Evolutionary conservation across 2,888 invertebrate species (phyloP).

Genomic region (Drosophila peninsularis): DNA sequence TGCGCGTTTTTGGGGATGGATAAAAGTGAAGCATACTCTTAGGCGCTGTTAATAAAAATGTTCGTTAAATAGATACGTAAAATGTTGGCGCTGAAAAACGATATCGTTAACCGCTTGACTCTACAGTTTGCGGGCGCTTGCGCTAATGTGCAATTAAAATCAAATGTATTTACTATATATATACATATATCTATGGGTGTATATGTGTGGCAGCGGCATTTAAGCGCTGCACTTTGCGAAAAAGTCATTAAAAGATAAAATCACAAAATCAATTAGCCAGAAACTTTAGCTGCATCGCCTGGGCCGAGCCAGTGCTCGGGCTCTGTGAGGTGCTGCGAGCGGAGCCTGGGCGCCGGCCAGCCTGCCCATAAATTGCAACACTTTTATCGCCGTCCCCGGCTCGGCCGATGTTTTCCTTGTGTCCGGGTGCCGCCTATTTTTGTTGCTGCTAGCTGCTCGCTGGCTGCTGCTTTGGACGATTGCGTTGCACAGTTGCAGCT

Average conservation of each 20-base stretch:
- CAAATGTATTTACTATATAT: constrained; percentile 34
- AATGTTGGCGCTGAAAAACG: neutral
- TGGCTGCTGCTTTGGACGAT: constrained; percentile 55
- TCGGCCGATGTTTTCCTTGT: constrained; percentile 56
- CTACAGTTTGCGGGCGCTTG: constrained; percentile 11
- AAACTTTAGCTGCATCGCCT: constrained; percentile 66
- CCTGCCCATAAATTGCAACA: constrained; percentile 79
- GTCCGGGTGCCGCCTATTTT: constrained; percentile 72
- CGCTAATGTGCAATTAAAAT: constrained; percentile 58
- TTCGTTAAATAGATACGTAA: neutral
- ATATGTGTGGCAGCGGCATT: constrained; percentile 21
- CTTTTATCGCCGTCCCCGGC: constrained; percentile 69
- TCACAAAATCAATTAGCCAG: constrained; percentile 81
- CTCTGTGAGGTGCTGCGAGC: constrained; percentile 22
- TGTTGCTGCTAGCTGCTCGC: constrained; percentile 38
- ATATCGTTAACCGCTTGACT: neutral
- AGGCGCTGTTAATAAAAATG: constrained; percentile 1
- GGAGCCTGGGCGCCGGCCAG: constrained; percentile 62
- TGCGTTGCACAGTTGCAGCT: constrained; percentile 75
- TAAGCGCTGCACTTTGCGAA: constrained; percentile 62
- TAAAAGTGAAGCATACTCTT: constrained; percentile 25
- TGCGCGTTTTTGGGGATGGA: constrained; percentile 1
- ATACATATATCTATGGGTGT: neutral
- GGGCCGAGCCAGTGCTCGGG: neutral
- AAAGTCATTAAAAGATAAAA: constrained; percentile 81